These are phyloP conservation scores for Psittacula cyanocephala DNA, from an alignment of 2,113 vertebrate genomes.

Conservation along the genomic window DNA sequence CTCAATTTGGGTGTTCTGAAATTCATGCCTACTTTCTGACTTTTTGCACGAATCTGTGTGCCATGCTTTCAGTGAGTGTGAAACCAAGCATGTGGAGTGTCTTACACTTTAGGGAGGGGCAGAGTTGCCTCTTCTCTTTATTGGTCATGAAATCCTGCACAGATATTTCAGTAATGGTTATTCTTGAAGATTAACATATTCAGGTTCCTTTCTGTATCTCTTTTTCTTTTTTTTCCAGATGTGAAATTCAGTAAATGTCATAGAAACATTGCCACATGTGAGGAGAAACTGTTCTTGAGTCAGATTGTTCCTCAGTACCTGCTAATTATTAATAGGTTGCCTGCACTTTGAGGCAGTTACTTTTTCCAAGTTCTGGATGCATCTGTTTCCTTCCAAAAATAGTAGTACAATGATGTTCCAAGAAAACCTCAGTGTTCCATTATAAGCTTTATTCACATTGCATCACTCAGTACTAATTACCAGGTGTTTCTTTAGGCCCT, in stretches of 20 bases:
- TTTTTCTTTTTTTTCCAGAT: background rate
- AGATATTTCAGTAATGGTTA: background rate
- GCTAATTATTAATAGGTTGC: background rate
- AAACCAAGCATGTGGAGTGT: rapidly evolving
- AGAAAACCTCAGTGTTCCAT: background rate
- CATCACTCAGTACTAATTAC: slow-evolving; percentile 32
- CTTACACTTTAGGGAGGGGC: background rate
- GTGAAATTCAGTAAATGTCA: background rate
- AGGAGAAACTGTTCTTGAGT: background rate
- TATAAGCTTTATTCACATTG: background rate
- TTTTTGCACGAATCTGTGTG: background rate
- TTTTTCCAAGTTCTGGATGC: background rate
- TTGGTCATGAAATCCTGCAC: background rate
- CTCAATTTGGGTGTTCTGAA: background rate
- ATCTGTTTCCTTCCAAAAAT: slow-evolving; percentile 36
- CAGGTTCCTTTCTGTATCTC: background rate
- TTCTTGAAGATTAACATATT: background rate
- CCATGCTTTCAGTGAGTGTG: background rate
- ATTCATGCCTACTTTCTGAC: background rate
- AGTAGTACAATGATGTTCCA: background rate
- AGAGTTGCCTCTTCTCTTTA: background rate
- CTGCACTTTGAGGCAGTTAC: background rate
- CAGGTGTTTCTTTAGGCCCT: slow-evolving; percentile 15
- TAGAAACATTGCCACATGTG: background rate
- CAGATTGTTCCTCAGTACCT: background rate